Percentiles rank a stretch among this genome's conserved stretches.
These are phyloP conservation scores for Ochlodes sylvanus DNA, from an alignment of 2,888 invertebrate species.

Conservation along the genomic window DNA sequence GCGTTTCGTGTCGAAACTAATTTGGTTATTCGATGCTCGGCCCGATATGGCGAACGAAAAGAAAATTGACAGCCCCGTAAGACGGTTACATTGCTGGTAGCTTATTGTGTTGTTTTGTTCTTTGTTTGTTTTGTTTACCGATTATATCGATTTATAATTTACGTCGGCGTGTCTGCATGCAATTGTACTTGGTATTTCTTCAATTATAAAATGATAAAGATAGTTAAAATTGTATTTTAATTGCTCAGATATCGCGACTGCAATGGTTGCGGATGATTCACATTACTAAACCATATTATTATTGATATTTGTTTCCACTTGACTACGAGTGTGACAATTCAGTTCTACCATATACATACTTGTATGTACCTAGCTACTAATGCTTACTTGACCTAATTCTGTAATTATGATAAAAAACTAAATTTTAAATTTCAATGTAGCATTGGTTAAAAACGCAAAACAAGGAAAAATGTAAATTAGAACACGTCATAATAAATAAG, in stretches of 20 bases:
- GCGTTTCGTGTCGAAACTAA: conserved; percentile 82
- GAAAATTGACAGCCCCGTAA: conserved; percentile 70
- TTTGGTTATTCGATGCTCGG: conserved; percentile 76
- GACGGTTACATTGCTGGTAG: conserved; percentile 45
- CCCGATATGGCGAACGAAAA: conserved; percentile 68
- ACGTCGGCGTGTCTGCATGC: too few relatives aligned
- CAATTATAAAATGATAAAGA: too few relatives aligned
- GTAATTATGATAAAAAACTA: too few relatives aligned
- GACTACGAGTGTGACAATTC: too few relatives aligned
- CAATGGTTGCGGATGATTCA: neutral
- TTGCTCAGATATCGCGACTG: neutral
- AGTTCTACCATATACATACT: too few relatives aligned
- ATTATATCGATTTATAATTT: conserved; percentile 8
- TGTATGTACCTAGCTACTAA: too few relatives aligned
- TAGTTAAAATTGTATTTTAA: too few relatives aligned
- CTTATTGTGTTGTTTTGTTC: conserved; percentile 30
- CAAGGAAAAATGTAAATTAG: conserved; percentile 23
- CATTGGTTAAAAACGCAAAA: conserved; percentile 12
- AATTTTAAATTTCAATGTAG: too few relatives aligned
- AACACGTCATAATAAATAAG: conserved; percentile 14
- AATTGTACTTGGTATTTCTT: too few relatives aligned
- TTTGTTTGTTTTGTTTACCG: conserved; percentile 23
- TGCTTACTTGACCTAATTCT: neutral
- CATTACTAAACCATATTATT: neutral
- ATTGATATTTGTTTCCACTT: too few relatives aligned